Conservation (phyloP, 1,140 invertebrate genomes). For the Lamellibrachia luymesi region DNA sequence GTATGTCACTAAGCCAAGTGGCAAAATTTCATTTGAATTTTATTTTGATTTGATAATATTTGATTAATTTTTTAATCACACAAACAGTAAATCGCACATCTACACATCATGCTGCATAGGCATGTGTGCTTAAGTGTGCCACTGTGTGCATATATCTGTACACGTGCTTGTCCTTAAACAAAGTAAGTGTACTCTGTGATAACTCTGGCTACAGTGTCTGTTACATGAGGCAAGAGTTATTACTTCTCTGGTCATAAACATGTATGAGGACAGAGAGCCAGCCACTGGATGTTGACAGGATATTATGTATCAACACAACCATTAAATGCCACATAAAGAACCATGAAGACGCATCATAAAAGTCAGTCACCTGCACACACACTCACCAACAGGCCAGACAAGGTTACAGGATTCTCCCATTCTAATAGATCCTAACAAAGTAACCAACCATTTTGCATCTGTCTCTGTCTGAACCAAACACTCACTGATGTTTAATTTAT, state of each 20-base stretch:
- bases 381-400: not conserved
- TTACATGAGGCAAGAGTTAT: not conserved
- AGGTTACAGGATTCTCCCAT: not conserved
- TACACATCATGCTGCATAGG: not conserved
- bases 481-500: not conserved
- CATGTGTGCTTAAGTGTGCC: not conserved
- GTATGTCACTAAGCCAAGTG: no score
- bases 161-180: not conserved
- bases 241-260: not conserved
- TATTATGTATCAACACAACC: not conserved
- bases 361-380: not conserved
- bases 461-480: not conserved
- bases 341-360: not conserved
- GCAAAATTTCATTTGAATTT: no score
- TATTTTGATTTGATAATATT: no score
- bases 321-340: not conserved
- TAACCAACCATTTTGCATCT: not conserved
- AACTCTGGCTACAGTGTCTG: not conserved
- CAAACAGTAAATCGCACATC: no score
- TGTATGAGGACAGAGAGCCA: not conserved
- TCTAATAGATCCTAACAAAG: not conserved
- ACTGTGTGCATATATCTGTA: not conserved
- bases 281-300: not conserved
- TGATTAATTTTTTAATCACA: no score
- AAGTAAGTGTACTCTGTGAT: not conserved